These are phyloP conservation scores for Drosophila mojavensis DNA, from an alignment of 1,140 invertebrate genomes.

Conservation along the genomic window DNA sequence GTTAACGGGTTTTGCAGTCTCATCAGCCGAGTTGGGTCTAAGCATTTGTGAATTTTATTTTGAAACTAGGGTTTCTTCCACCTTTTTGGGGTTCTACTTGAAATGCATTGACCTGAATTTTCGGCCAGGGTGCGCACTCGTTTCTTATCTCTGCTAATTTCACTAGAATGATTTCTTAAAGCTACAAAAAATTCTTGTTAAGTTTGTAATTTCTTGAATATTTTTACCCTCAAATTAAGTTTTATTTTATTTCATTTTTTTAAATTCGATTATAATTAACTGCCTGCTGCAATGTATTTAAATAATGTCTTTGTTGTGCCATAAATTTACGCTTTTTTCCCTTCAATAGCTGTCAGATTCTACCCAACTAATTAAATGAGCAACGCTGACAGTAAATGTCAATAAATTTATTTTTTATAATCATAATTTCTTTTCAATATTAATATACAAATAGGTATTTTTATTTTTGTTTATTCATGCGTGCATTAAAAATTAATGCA, in stretches of 20 bases:
- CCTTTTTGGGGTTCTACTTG: conserved; percentile 3
- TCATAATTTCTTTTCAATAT: conserved; percentile 7
- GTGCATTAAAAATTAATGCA: conserved; percentile 31
- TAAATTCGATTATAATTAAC: background rate
- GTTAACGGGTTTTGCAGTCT: conserved; percentile 47
- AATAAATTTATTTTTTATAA: conserved; percentile 28
- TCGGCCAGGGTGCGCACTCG: background rate
- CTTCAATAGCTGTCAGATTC: conserved; percentile 32
- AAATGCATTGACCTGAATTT: conserved; percentile 56
- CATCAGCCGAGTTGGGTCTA: conserved; percentile 20
- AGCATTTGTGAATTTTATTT: conserved; percentile 37
- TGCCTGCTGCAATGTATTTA: background rate
- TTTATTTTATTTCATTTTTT: too few relatives aligned
- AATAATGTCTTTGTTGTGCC: background rate
- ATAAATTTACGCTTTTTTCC: conserved; percentile 25
- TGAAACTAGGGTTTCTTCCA: background rate
- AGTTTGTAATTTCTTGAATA: too few relatives aligned
- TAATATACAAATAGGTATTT: background rate
- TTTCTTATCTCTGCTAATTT: conserved; percentile 21
- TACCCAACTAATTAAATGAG: conserved; percentile 42
- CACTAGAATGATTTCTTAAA: conserved; percentile 4
- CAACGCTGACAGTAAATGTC: conserved; percentile 21
- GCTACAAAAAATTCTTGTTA: too few relatives aligned
- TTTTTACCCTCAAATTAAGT: too few relatives aligned
- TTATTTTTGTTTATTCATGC: conserved; percentile 10